phyloP scores from a whole-genome alignment of 2,888 invertebrate species.

The Pecten maximus region DNA sequence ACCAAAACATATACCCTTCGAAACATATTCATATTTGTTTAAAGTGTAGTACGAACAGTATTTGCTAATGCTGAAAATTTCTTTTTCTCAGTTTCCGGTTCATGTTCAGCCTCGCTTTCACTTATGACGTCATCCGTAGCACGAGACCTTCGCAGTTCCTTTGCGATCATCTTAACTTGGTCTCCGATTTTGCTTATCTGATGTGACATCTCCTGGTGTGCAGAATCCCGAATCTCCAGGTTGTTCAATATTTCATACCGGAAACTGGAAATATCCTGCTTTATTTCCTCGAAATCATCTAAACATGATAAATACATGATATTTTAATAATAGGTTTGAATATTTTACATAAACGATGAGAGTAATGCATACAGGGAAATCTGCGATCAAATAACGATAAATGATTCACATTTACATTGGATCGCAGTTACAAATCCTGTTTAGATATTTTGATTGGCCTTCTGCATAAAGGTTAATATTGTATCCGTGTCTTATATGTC shows the following conservation, averaged over 20 bases:
- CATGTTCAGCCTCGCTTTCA: conserved; percentile 9
- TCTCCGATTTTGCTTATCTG: conserved; percentile 2
- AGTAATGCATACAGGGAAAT: no score
- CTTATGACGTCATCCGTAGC: not conserved
- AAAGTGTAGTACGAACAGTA: not conserved
- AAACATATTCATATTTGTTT: not conserved
- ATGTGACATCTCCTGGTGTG: conserved; percentile 37
- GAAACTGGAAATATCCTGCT: conserved; percentile 79
- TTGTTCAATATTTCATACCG: conserved; percentile 78
- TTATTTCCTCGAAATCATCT: conserved; percentile 76
- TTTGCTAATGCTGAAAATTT: conserved; percentile 1
- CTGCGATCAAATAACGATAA: no score
- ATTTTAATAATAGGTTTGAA: no score
- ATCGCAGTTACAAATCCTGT: no score
- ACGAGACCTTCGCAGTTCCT: not conserved
- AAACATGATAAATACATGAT: no score
- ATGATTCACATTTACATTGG: no score
- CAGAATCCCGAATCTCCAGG: conserved; percentile 51
- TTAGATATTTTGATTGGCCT: no score
- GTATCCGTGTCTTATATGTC: no score
- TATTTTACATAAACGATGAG: no score
- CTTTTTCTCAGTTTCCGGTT: not conserved
- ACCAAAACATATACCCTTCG: not conserved
- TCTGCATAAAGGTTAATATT: no score
- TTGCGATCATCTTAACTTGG: not conserved